These are phyloP conservation scores for Cheilosia variabilis DNA, from an alignment of 2,888 invertebrate genomes.

Conservation along the genomic window DNA sequence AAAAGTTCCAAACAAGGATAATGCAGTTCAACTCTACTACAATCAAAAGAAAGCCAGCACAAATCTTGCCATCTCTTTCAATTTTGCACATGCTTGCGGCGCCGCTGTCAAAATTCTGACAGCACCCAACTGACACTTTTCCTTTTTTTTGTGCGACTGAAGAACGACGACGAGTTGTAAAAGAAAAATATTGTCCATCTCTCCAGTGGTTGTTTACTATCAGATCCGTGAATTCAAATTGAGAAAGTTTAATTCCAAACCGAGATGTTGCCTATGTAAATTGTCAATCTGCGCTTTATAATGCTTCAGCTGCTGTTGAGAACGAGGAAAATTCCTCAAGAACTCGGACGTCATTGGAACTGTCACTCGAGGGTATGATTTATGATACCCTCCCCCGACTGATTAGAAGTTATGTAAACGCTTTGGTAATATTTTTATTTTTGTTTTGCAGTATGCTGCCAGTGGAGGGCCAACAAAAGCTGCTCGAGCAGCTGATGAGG, in stretches of 20 bases:
- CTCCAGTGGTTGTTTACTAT: conserved; percentile 61
- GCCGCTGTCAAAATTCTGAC: conserved; percentile 24
- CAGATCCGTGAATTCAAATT: conserved; percentile 52
- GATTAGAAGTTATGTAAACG: conserved; percentile 75
- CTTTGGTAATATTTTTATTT: conserved; percentile 31
- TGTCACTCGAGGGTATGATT: conserved; percentile 75
- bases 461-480: conserved; percentile 71
- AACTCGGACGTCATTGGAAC: conserved; percentile 73
- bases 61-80: background rate
- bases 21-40: conserved; percentile 30
- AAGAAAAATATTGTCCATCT: conserved; percentile 8
- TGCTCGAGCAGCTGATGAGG: conserved; percentile 46
- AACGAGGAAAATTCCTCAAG: conserved; percentile 72
- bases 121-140: conserved; percentile 9
- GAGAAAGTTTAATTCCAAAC: conserved; percentile 50
- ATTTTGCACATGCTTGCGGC: conserved; percentile 17
- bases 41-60: background rate
- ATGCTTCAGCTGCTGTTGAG: conserved; percentile 73
- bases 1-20: background rate
- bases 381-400: background rate
- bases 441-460: conserved; percentile 64
- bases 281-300: conserved; percentile 21
- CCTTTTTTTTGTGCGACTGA: conserved; percentile 7
- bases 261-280: conserved; percentile 52
- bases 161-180: conserved; percentile 2